Conservation (phyloP, 2,888 invertebrate genomes). For the Clepsis dumicolana region DNA sequence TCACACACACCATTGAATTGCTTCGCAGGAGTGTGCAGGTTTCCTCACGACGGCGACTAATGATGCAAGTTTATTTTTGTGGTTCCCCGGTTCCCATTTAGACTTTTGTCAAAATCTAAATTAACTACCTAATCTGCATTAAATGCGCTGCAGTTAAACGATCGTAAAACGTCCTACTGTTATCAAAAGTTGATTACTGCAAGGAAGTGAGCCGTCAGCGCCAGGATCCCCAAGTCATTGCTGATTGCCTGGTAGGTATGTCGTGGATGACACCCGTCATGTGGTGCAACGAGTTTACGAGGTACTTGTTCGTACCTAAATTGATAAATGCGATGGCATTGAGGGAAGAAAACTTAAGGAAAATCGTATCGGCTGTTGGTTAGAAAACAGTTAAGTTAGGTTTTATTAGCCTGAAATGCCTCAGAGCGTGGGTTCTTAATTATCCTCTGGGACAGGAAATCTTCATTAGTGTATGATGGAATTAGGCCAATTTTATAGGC, state of each 20-base stretch:
- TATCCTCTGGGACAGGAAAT: no score
- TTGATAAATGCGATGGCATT: neutral
- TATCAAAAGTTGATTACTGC: slow-evolving; percentile 56
- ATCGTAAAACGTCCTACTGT: slow-evolving; percentile 23
- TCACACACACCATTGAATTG: no score
- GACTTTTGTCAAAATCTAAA: neutral
- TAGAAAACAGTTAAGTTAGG: neutral
- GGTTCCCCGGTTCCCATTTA: neutral
- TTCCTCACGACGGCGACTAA: no score
- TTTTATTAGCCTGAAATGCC: neutral
- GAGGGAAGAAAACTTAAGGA: neutral
- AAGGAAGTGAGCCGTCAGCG: slow-evolving; percentile 53
- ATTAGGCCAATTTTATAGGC: no score
- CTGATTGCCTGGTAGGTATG: slow-evolving; percentile 47
- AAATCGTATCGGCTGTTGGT: neutral
- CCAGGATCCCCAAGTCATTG: slow-evolving; percentile 46
- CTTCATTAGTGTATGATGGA: no score
- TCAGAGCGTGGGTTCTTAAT: neutral
- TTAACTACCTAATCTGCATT: neutral
- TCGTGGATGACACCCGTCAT: slow-evolving; percentile 52
- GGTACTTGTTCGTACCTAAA: slow-evolving; percentile 20
- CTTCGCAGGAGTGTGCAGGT: no score
- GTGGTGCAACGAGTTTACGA: slow-evolving; percentile 49
- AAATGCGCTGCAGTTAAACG: slow-evolving; percentile 8
- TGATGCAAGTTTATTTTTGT: neutral